Base-by-base conservation (phyloP, 2,797 vertebrate species). In the Ibycter americanus region DNA sequence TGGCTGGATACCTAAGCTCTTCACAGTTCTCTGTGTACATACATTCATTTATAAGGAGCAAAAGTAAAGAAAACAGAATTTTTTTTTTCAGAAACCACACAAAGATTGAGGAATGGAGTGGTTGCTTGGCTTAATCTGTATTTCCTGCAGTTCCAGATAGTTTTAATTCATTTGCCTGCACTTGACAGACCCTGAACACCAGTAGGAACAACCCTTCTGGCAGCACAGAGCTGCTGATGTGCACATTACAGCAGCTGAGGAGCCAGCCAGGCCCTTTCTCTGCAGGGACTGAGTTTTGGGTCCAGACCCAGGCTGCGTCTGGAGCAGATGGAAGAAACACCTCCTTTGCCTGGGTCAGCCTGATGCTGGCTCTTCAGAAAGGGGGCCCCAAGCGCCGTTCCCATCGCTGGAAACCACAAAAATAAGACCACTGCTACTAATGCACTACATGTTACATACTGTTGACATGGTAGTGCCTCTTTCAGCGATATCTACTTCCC, bases 391-490 rank as follows among this genome's bases (percentile, higher is more conserved):
- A 51, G 15, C 38, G 49, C 67, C 1, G 0, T 63, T 58, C 32
- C 8, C 6, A 11, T 27, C 1, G 0, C 36, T 32, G 18, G 19
- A 72, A 71, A 49, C 6, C 38, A 27, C 8, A 55, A 42, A 83
- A 63, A 32, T 16, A 10, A 61, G 31, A 55, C 19, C 13, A 9
- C n/a, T 31, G 0, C 20, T 67, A 7, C 29, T 21, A 13, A 63
- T 2, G 5, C 0, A 1, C 17, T 52, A 6, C 16, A 3, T n/a
- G 44, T 44, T 51, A 34, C 2, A 1, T 49, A n/a, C 22, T 1
- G 0, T 23, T 32, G 80, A 47, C 11, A 21, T 3, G 59, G 19
- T 17, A 76, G 56, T 36, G 19, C 5, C 46, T 86, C 82, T 26
- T 8, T n/a, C 54, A 63, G 72, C 61, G 90, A 81, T 63, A 59